These are phyloP conservation scores for Helicoverpa assulta DNA, from an alignment of 2,888 invertebrate genomes.

Conservation along the genomic window DNA sequence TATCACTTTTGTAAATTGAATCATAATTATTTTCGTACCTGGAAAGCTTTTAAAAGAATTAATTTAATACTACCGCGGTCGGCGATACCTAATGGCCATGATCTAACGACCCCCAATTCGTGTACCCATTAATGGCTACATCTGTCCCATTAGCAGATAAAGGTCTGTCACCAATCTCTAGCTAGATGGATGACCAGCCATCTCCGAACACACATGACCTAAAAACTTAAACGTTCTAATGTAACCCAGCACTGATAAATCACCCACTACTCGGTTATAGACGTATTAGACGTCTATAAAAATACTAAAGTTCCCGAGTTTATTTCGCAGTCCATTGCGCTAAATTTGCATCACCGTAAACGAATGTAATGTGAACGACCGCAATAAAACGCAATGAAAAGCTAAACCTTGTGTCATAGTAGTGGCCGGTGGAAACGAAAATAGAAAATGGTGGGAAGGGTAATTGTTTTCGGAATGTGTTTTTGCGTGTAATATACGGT, in stretches of 20 bases:
- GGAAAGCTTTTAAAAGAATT: conserved; percentile 16
- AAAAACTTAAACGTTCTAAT: conserved; percentile 32
- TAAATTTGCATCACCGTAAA: conserved; percentile 62
- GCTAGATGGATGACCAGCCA: conserved; percentile 60
- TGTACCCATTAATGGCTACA: conserved; percentile 62
- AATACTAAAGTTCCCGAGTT: conserved; percentile 50
- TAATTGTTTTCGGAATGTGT: conserved; percentile 43
- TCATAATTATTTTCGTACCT: conserved; percentile 26
- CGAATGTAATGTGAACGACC: conserved; percentile 59
- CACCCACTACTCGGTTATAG: conserved; percentile 40
- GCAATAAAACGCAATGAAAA: conserved; percentile 62
- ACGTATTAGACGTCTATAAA: conserved; percentile 45
- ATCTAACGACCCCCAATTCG: conserved; percentile 45
- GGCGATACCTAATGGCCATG: conserved; percentile 25
- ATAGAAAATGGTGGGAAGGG: conserved; percentile 33
- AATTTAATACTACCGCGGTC: conserved; percentile 24
- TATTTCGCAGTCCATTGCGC: conserved; percentile 62
- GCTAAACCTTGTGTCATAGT: conserved; percentile 47
- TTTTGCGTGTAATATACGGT: conserved; percentile 36
- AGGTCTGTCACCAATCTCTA: conserved; percentile 57
- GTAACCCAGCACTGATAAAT: conserved; percentile 32
- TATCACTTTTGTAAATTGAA: conserved; percentile 38
- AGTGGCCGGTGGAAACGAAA: conserved; percentile 27
- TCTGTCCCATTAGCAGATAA: conserved; percentile 66
- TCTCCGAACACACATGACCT: conserved; percentile 56